Conservation (phyloP, 2,113 vertebrate species). For the Astatoreochromis straeleni region DNA sequence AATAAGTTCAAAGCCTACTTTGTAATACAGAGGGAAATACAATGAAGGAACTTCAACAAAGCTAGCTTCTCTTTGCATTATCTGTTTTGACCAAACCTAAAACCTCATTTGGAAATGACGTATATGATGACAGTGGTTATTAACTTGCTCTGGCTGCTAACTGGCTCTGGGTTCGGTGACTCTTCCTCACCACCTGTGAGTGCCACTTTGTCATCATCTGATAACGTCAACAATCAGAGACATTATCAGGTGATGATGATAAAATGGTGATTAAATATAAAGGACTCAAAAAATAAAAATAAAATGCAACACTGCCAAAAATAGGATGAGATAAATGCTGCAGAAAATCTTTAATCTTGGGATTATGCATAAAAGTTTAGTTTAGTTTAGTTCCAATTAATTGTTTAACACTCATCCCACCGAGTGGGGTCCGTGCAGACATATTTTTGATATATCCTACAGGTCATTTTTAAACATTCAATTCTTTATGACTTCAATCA, state of each 20-base stretch:
- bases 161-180: background rate
- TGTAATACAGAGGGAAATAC: background rate
- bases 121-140: background rate
- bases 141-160: background rate
- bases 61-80: background rate
- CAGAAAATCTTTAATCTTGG: background rate
- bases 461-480: background rate
- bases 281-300: background rate
- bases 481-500: background rate
- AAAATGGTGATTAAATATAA: background rate
- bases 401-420: background rate
- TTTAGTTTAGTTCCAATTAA: background rate
- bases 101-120: background rate
- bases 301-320: background rate
- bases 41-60: background rate
- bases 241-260: background rate
- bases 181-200: background rate
- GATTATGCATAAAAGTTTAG: background rate
- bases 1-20: background rate
- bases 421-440: background rate
- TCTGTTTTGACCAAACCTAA: background rate
- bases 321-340: background rate
- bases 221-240: background rate
- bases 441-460: background rate
- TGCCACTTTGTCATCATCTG: background rate